Percentiles rank a stretch among this genome's conserved stretches.
Conservation (phyloP, 2,888 invertebrate genomes). For the Congeria kusceri region DNA sequence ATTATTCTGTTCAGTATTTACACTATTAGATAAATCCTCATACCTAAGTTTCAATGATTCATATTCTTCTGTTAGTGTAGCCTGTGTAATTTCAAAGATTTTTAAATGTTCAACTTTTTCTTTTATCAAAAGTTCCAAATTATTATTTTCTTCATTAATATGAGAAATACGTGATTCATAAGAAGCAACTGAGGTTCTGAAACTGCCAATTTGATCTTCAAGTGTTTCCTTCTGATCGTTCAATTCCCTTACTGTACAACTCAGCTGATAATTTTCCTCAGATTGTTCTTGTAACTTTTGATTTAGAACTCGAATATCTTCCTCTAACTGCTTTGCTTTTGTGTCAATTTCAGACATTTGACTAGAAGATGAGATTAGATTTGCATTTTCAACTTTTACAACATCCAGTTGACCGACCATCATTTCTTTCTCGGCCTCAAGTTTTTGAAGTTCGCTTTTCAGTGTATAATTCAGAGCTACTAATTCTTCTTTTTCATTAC, state of each 20-base stretch:
- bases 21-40: conserved; percentile 32
- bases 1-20: conserved; percentile 8
- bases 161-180: background rate
- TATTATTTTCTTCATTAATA: conserved; percentile 5
- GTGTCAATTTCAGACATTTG: conserved; percentile 38
- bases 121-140: conserved; percentile 15
- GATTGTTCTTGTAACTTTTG: conserved; percentile 7
- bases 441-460: conserved; percentile 32
- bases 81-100: background rate
- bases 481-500: conserved; percentile 22
- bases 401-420: conserved; percentile 37
- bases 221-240: conserved; percentile 25
- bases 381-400: conserved; percentile 46
- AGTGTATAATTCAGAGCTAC: conserved; percentile 27
- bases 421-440: conserved; percentile 44
- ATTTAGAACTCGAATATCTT: conserved; percentile 15
- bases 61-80: conserved; percentile 2
- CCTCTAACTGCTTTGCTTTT: conserved; percentile 13
- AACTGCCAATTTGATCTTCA: conserved; percentile 2
- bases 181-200: too few species aligned
- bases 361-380: conserved; percentile 32
- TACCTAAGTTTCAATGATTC: conserved; percentile 18
- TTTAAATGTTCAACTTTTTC: conserved; percentile 8
- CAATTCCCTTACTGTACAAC: conserved; percentile 20
- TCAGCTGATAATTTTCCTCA: conserved; percentile 10